These are phyloP conservation scores for Scaptomyza reducta DNA, from an alignment of 2,888 invertebrate genomes.

Conservation along the genomic window DNA sequence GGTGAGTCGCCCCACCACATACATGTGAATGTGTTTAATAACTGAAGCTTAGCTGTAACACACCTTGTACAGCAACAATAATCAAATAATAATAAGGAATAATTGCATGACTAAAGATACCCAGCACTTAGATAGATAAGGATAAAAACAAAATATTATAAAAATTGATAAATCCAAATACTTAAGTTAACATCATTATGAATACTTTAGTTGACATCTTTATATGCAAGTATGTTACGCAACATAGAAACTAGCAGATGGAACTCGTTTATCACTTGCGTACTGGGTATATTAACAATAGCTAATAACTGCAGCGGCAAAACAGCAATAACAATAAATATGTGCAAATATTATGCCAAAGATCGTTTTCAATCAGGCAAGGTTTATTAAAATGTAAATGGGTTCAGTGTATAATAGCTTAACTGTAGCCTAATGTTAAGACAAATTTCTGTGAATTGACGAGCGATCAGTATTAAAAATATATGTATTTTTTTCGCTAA, in stretches of 20 bases:
- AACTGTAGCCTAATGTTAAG: slow-evolving; percentile 46
- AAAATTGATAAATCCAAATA: not conserved
- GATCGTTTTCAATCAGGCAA: slow-evolving; percentile 47
- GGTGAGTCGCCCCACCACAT: slow-evolving; percentile 45
- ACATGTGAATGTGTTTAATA: slow-evolving; percentile 36
- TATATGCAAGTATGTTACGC: no score
- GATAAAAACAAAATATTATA: not conserved
- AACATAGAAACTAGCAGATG: not conserved
- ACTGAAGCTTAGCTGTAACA: slow-evolving; percentile 74
- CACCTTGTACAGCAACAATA: slow-evolving; percentile 57
- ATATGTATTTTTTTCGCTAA: slow-evolving; percentile 55
- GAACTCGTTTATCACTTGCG: not conserved
- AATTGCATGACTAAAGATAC: slow-evolving; percentile 18
- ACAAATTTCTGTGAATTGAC: slow-evolving; percentile 70
- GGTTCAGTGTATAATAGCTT: slow-evolving; percentile 58
- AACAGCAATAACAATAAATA: slow-evolving; percentile 16
- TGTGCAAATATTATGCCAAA: slow-evolving; percentile 60
- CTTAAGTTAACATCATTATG: not conserved
- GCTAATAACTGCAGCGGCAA: slow-evolving; percentile 8
- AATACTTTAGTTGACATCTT: not conserved
- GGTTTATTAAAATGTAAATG: slow-evolving; percentile 60
- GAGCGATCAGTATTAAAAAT: slow-evolving; percentile 59
- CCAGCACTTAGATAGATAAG: slow-evolving; percentile 1
- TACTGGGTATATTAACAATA: slow-evolving; percentile 37
- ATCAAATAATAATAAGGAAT: slow-evolving; percentile 27